A percentile compares a stretch with the other conserved stretches of the same genome.
Evolutionary conservation across 2,113 vertebrate species (phyloP).

Genomic region (Meriones unguiculatus): DNA sequence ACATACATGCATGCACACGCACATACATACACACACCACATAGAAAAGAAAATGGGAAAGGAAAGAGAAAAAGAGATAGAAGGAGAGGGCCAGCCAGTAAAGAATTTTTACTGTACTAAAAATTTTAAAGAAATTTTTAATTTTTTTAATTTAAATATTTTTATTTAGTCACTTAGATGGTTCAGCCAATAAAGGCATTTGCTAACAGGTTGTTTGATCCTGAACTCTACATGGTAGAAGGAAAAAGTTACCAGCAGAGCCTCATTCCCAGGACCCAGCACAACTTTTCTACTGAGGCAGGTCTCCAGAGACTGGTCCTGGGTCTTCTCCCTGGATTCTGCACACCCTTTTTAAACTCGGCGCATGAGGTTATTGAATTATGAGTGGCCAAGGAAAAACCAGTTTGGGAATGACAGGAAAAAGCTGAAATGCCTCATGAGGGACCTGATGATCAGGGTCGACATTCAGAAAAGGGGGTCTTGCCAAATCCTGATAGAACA

Average conservation of each 20-base stretch:
- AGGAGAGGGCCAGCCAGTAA: neutral
- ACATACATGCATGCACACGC: neutral
- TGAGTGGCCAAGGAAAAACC: neutral
- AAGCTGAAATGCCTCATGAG: slow-evolving; percentile 13
- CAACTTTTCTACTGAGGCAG: neutral
- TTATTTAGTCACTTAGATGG: neutral
- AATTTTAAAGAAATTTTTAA: neutral
- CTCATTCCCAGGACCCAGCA: neutral
- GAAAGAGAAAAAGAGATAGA: neutral
- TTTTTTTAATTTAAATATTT: neutral
- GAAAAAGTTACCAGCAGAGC: neutral
- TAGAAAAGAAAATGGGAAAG: neutral
- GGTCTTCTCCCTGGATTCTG: neutral
- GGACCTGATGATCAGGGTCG: neutral
- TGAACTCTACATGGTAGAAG: too few relatives aligned
- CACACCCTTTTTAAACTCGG: neutral
- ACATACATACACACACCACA: neutral
- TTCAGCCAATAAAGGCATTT: neutral
- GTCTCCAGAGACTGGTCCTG: slow-evolving; percentile 9
- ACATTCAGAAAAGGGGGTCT: neutral
- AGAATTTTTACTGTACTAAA: neutral
- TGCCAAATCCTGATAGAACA: slow-evolving; percentile 16
- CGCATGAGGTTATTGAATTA: neutral
- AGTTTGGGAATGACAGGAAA: neutral
- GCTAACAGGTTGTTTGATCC: neutral